Conservation (phyloP, 53 echinoderm and acorn worm species). For the Paracentrotus lividus region DNA sequence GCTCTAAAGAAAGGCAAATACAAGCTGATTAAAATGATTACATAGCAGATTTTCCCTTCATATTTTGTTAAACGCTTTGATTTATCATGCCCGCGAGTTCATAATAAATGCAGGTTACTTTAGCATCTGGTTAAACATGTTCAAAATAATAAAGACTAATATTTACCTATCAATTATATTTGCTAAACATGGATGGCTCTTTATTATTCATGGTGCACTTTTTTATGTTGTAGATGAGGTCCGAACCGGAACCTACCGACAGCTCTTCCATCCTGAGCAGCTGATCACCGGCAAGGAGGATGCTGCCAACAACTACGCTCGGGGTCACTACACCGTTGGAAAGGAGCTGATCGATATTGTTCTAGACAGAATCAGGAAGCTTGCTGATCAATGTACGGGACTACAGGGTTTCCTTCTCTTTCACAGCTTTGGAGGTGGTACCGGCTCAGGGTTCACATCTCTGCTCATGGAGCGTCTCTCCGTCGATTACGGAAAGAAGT, state of each 20-base stretch:
- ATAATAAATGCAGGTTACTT: too few species aligned
- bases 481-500: slow-evolving; percentile 89
- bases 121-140: too few species aligned
- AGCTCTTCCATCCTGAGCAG: slow-evolving; percentile 93
- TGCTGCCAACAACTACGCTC: slow-evolving; percentile 88
- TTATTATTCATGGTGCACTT: neutral
- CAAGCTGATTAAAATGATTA: too few species aligned
- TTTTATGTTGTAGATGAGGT: slow-evolving; percentile 72
- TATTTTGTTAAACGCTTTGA: too few species aligned
- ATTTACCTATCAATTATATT: too few species aligned
- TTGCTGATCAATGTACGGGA: slow-evolving; percentile 88
- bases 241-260: slow-evolving; percentile 87
- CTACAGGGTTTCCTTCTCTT: slow-evolving; percentile 94
- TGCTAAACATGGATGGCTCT: neutral
- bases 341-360: slow-evolving; percentile 73
- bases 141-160: too few species aligned
- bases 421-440: slow-evolving; percentile 97
- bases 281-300: slow-evolving; percentile 96
- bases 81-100: too few species aligned
- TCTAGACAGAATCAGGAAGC: slow-evolving; percentile 74
- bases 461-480: slow-evolving; percentile 90
- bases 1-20: too few species aligned
- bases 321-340: slow-evolving; percentile 80
- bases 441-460: slow-evolving; percentile 91
- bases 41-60: too few species aligned